Base-by-base conservation (phyloP, 2,888 invertebrate genomes). In the Ethmia dodecea region DNA sequence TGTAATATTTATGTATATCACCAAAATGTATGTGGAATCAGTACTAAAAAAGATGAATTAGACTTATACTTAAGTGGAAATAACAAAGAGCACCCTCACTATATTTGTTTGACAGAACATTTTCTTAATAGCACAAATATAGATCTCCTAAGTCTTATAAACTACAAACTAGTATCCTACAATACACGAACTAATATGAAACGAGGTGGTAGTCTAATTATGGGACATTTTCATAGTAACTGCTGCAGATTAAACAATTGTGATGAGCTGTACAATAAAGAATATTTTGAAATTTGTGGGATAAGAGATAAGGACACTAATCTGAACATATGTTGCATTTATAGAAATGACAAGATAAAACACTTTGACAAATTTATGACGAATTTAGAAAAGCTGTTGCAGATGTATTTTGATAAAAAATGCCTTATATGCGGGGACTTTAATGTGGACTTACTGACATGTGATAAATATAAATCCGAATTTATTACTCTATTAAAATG, bases 281-380 rank as follows among this genome's bases (percentile, higher is more conserved):
- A 31, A 10, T 13, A 26, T n/a, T 43, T 43, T 28, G 43, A 43
- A 35, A 32, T 43, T 13, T 43, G 43, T 28, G 35, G 43, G 10
- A 13, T 33, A 1, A 38, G 15, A 24, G 36, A 43, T 20, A 3
- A n/a, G 1, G 29, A 28, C 0, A 32, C 33, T 3, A 20, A 31
- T 31, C 1, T 39, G 22, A 16, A 22, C 26, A 33, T 43, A 8
- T 29, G 32, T 13, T 43, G 43, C 31, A 31, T 29, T n/a, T 43
- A 43, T 15, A 24, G 40, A 16, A 40, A 11, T 10, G 13, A 28
- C 9, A 13, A 18, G 5, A 15, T 33, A 1, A 37, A 33, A 14
- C 28, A 34, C 27, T 34, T 38, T 26, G 33, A 33, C 8, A 11
- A 29, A 6, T 45, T 45, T 30, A 33, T 45, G 27, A 12, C 12